Evolutionary conservation across 2,797 vertebrate species (phyloP).

Genomic region (Thaleichthys pacificus): DNA sequence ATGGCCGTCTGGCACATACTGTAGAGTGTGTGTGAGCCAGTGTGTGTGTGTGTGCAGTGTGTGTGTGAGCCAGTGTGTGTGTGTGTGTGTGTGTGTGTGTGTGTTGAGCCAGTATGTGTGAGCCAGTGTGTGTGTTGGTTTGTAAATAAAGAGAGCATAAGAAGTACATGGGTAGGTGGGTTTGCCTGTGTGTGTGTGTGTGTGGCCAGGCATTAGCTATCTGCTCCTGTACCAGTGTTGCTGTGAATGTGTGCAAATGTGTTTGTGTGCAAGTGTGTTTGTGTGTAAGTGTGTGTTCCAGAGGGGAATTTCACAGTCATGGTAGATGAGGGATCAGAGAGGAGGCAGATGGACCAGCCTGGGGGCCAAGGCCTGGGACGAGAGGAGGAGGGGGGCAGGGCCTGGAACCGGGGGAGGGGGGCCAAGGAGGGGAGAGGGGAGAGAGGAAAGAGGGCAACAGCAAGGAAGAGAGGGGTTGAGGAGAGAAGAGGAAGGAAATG

Average conservation of each 20-base stretch:
- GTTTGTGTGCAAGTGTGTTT: slow-evolving; percentile 1
- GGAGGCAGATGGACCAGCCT: slow-evolving; percentile 43
- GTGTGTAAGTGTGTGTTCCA: slow-evolving; percentile 1
- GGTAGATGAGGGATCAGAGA: slow-evolving; percentile 75
- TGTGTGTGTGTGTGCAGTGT: background rate
- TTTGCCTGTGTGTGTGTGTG: background rate
- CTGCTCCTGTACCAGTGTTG: no score
- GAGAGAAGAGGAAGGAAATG: background rate
- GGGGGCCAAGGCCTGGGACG: slow-evolving; percentile 29
- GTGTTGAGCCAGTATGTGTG: no score
- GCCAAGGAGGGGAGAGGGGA: background rate
- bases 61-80: no score
- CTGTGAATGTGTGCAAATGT: slow-evolving; percentile 10
- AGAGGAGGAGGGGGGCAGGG: slow-evolving; percentile 49
- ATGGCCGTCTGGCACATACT: slow-evolving; percentile 1
- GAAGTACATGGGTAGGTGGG: background rate
- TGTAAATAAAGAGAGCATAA: background rate
- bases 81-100: background rate
- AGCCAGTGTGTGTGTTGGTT: background rate
- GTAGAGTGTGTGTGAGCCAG: no score
- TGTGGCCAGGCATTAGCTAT: background rate
- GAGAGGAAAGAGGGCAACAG: slow-evolving; percentile 1
- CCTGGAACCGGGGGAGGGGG: slow-evolving; percentile 26
- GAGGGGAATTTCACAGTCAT: slow-evolving; percentile 62
- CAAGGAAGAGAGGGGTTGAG: slow-evolving; percentile 24